These are phyloP conservation scores for Drosophila imparisetae DNA, from an alignment of 2,888 invertebrate genomes.

Conservation along the genomic window DNA sequence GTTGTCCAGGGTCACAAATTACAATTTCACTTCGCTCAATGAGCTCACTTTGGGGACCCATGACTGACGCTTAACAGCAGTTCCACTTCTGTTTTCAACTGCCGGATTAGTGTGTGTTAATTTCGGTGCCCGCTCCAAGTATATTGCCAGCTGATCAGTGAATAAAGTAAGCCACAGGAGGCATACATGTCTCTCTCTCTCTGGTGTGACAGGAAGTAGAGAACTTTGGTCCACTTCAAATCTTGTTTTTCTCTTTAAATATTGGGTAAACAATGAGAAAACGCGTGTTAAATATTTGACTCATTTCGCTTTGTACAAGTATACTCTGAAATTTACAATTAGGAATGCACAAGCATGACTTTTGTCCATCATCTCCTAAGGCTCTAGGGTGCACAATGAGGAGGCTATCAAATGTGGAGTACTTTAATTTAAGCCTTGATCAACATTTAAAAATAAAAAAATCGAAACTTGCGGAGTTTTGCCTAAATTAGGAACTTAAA, in stretches of 20 bases:
- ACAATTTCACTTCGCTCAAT: conserved; percentile 55
- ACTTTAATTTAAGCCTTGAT: not conserved
- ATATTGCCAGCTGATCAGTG: not conserved
- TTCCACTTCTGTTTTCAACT: conserved; percentile 1
- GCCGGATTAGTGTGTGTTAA: conserved; percentile 47
- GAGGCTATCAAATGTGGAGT: conserved; percentile 2
- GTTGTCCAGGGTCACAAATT: conserved; percentile 38
- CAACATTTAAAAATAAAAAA: not conserved
- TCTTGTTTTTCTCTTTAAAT: not conserved
- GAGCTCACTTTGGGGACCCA: conserved; percentile 51
- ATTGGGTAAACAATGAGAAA: not conserved
- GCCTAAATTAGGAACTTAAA: conserved; percentile 38
- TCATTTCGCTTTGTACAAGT: not conserved
- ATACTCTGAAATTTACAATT: not conserved
- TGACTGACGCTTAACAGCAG: conserved; percentile 13
- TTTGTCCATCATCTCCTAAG: not conserved
- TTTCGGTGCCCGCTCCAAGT: conserved; percentile 35
- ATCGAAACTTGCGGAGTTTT: conserved; percentile 22
- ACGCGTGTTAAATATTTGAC: not conserved
- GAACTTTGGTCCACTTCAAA: not conserved
- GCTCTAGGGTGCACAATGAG: not conserved
- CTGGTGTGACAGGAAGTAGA: not conserved
- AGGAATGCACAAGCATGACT: not conserved
- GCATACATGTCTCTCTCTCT: not conserved
- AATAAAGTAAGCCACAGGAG: conserved; percentile 1